Evolutionary conservation across 2,797 vertebrate genomes (phyloP).

Genomic region (Carcharodon carcharias): DNA sequence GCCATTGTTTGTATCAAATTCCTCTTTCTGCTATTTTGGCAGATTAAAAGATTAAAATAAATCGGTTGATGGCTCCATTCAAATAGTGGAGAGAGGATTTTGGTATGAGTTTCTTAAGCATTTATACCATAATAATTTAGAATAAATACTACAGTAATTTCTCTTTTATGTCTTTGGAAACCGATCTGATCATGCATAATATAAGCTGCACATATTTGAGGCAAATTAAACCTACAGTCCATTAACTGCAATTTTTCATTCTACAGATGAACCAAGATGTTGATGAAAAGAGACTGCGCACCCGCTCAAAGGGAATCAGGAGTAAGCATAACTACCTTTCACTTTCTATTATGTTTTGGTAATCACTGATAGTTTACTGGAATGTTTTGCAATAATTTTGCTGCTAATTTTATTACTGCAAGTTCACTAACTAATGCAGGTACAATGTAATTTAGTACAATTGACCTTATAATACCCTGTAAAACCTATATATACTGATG

Average conservation of each 20-base stretch:
- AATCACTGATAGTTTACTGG: background rate
- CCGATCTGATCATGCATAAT: background rate
- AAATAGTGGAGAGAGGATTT: background rate
- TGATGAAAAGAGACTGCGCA: conserved; percentile 82
- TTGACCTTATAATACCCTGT: background rate
- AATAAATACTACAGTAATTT: background rate
- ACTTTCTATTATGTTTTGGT: background rate
- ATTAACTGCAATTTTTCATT: conserved; percentile 39
- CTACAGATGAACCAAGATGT: conserved; percentile 89
- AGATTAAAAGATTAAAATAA: background rate
- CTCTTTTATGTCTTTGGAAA: background rate
- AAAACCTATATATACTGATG: background rate
- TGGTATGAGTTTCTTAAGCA: background rate
- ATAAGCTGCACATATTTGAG: background rate
- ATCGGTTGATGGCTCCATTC: background rate
- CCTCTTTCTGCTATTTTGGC: background rate
- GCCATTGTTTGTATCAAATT: background rate
- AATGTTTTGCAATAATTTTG: conserved; percentile 30
- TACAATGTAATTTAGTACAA: background rate
- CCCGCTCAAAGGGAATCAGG: conserved; percentile 84
- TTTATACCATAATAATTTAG: background rate
- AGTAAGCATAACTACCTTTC: conserved; percentile 62
- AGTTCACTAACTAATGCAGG: background rate
- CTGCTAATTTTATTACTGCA: background rate
- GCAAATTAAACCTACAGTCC: background rate